Percentiles rank a stretch among this genome's conserved stretches.
phyloP scores from a whole-genome alignment of 23 tunicate genomes.

The Diplosoma virens region DNA sequence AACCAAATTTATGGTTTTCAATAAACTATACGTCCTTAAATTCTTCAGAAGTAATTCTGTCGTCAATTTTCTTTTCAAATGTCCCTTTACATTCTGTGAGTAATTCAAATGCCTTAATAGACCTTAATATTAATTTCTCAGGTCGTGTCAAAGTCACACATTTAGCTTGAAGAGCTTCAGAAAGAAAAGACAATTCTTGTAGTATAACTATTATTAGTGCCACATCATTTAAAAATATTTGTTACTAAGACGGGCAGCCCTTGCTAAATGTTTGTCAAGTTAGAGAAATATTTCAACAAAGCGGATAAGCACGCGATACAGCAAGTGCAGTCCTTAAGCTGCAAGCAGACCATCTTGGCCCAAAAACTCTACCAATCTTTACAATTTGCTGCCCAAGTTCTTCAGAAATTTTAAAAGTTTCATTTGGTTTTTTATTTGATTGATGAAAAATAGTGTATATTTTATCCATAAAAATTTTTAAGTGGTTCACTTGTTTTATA shows the following conservation, averaged over 20 bases:
- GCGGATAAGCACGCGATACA: conserved; percentile 42
- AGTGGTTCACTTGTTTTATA: conserved; percentile 41
- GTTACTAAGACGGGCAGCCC: conserved; percentile 41
- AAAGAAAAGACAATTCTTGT: conserved; percentile 44
- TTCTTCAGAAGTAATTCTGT: no score
- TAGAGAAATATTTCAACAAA: conserved; percentile 46
- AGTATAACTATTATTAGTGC: conserved; percentile 48
- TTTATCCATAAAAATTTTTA: conserved; percentile 37
- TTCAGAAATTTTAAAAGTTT: conserved; percentile 43
- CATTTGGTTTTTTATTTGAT: conserved; percentile 37
- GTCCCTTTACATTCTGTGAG: no score
- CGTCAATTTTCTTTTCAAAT: no score
- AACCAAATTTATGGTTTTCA: no score
- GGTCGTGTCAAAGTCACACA: no score
- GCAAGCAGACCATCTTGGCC: conserved; percentile 47
- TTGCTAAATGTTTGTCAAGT: conserved; percentile 24
- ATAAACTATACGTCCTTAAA: no score
- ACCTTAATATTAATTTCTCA: no score
- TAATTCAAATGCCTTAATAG: no score
- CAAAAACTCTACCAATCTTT: conserved; percentile 52
- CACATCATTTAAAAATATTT: conserved; percentile 43
- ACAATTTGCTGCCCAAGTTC: conserved; percentile 45
- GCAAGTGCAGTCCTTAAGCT: conserved; percentile 40
- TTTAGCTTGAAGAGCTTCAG: conserved; percentile 45
- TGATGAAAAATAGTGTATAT: conserved; percentile 34